phyloP scores from a whole-genome alignment of 2,113 vertebrate genomes.

The Upupa epops region DNA sequence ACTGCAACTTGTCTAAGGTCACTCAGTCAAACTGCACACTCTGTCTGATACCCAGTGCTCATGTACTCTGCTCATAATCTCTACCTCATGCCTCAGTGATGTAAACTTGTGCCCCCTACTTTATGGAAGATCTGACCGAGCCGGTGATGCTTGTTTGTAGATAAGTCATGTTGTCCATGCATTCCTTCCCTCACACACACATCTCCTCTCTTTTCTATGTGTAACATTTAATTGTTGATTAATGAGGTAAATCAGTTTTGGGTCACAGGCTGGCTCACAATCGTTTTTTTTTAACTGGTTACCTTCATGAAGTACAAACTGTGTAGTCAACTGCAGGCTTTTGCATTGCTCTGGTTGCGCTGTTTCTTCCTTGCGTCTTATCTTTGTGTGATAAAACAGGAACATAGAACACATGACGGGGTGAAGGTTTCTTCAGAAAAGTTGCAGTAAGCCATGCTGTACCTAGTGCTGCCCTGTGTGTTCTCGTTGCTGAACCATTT shows the following conservation, averaged over 20 bases:
- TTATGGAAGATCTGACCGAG: constrained; percentile 36
- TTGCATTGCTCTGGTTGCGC: neutral
- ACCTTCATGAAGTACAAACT: neutral
- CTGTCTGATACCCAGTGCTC: neutral
- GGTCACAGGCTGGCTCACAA: neutral
- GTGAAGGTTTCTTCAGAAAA: neutral
- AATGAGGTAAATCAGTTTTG: neutral
- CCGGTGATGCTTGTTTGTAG: neutral
- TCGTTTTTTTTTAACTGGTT: neutral
- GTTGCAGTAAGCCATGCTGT: neutral
- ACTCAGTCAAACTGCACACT: neutral
- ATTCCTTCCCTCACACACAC: neutral
- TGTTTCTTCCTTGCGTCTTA: neutral
- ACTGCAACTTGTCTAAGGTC: neutral
- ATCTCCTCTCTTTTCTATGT: neutral
- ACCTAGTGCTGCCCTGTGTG: constrained; percentile 31
- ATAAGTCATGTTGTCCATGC: neutral
- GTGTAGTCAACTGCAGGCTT: neutral
- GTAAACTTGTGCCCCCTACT: neutral
- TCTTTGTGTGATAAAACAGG: neutral
- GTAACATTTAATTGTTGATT: neutral
- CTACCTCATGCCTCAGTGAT: neutral
- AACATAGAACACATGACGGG: neutral
- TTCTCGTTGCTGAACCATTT: constrained; percentile 72
- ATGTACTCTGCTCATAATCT: neutral